A percentile compares a stretch with the other conserved stretches of the same genome.
phyloP scores from a whole-genome alignment of 2,888 invertebrate genomes.

The Argyra leucocephala region DNA sequence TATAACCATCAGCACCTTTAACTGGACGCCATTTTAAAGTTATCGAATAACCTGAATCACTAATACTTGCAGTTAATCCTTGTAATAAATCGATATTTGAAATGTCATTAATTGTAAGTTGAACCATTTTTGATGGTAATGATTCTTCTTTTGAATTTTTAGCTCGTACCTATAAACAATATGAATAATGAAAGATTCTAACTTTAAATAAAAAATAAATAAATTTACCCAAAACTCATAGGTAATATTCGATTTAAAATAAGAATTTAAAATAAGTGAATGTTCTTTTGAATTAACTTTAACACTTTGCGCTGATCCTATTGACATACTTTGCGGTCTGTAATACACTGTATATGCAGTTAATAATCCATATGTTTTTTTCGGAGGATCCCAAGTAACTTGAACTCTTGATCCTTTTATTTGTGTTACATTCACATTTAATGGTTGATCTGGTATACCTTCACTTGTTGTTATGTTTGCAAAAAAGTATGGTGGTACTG shows the following conservation, averaged over 20 bases:
- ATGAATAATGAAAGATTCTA: conserved; percentile 10
- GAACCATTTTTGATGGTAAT: conserved; percentile 49
- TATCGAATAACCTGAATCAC: conserved; percentile 47
- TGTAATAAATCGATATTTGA: conserved; percentile 54
- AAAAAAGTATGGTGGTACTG: conserved; percentile 54
- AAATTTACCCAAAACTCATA: conserved; percentile 29
- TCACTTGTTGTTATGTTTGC: conserved; percentile 56
- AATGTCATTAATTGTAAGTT: conserved; percentile 54
- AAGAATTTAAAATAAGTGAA: conserved; percentile 24
- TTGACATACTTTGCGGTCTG: conserved; percentile 54
- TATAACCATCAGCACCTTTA: conserved; percentile 52
- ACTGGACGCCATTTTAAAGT: conserved; percentile 54
- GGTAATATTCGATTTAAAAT: conserved; percentile 26
- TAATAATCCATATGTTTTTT: conserved; percentile 53
- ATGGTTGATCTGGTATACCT: conserved; percentile 62
- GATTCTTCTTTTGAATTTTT: conserved; percentile 55
- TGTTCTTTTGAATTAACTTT: conserved; percentile 23
- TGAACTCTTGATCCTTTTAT: conserved; percentile 55
- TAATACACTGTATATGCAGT: conserved; percentile 55
- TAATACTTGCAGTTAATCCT: conserved; percentile 45
- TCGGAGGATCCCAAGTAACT: conserved; percentile 61
- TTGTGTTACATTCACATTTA: conserved; percentile 55
- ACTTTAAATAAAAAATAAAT: background rate
- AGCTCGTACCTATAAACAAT: conserved; percentile 51
- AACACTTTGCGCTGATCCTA: conserved; percentile 31